Evolutionary conservation across 2,113 vertebrate species (phyloP), one percentile per base, ranked within the genome.

Genomic region (Etheostoma cragini): DNA sequence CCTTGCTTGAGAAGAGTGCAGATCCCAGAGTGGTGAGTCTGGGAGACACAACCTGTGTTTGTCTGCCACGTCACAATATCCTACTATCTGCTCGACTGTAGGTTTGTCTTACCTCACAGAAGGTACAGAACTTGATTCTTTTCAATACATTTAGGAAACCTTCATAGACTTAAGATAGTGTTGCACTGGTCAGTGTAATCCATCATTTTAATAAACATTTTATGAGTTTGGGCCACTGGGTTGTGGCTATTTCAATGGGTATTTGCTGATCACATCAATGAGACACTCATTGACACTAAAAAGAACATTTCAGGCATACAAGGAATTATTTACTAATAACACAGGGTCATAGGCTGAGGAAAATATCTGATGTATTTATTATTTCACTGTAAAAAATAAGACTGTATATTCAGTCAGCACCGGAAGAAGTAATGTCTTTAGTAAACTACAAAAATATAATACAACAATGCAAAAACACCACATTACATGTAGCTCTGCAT

Each of bases 21-120:
- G 94, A 95, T 13, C 94, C 95, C 86, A 89, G 94, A 92, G 95
- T 96, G 94, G 95, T 96, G 92, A 95, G 95, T 90, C 16, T 4
- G 13, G 58, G 19, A 63, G 17, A 64, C 21, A 15, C 6, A 16
- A 16, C 3, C 60, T 30, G 33, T 21, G 21, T 46, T 2, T 60
- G 21, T 38, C 21, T 54, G 22, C 4, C 47, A 33, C 47, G 8
- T 58, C 46, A 50, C 0, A 24, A 38, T n/a, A 57, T 50, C 22
- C 8, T 38, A 38, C 38, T 38, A 10, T 38, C 38, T 38, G 38
- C 38, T 38, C 38, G 2, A 38, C 38, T 38, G 38, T 38, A 38
- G 38, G 38, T 38, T 38, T 38, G 38, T 38, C 19, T 67, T 2
- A 38, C 26, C 26, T 50, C 65, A 26, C 46, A 6, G 19, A 46